Evolutionary conservation across 1,140 invertebrate species (phyloP).

Genomic region (Drosophila kanapiae): DNA sequence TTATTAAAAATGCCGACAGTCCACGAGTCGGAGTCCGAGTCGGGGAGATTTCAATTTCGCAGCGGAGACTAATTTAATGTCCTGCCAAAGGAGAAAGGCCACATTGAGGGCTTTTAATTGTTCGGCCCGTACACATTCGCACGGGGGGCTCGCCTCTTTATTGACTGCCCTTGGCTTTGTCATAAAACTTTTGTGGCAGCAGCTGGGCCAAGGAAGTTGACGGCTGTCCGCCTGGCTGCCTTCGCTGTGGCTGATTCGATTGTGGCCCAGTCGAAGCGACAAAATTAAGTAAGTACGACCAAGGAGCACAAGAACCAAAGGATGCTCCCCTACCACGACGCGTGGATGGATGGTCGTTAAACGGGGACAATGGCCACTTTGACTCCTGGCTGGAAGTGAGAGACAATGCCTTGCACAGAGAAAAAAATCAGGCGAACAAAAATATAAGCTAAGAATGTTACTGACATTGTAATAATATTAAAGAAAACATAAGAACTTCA

Average conservation of each 20-base stretch:
- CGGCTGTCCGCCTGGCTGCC: conserved; percentile 36
- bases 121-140: conserved; percentile 22
- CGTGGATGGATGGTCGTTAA: conserved; percentile 46
- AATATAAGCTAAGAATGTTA: too few relatives aligned
- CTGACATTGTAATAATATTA: too few relatives aligned
- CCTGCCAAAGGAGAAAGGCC: conserved; percentile 21
- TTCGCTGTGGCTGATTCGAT: conserved; percentile 45
- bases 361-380: conserved; percentile 44
- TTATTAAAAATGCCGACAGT: conserved; percentile 48
- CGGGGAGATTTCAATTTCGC: conserved; percentile 24
- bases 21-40: background rate
- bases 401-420: conserved; percentile 10
- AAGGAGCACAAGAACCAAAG: conserved; percentile 31
- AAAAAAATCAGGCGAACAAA: conserved; percentile 4
- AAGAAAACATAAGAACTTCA: too few relatives aligned
- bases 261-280: conserved; percentile 35
- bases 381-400: conserved; percentile 29
- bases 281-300: conserved; percentile 51
- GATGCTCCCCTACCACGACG: conserved; percentile 1
- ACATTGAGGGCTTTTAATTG: conserved; percentile 47
- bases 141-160: conserved; percentile 16
- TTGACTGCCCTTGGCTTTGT: conserved; percentile 51
- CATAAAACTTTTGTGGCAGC: conserved; percentile 48
- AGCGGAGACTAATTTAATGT: conserved; percentile 44
- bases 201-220: conserved; percentile 42